These are phyloP conservation scores for Andrena trimmerana DNA, from an alignment of 2,888 invertebrate genomes.

Conservation along the genomic window DNA sequence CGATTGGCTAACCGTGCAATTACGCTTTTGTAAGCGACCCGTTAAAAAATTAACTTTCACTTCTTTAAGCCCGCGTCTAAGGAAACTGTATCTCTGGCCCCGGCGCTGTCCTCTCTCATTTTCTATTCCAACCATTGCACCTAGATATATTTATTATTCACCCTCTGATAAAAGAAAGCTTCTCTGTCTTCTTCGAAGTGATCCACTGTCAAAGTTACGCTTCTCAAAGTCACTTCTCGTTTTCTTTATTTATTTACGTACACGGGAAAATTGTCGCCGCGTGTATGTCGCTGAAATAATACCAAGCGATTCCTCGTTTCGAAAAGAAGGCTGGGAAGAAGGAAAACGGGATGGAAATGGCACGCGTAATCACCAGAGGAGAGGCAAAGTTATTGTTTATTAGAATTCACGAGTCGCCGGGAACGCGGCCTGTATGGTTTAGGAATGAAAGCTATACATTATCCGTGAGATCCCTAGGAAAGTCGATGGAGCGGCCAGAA, in stretches of 20 bases:
- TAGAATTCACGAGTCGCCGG: slow-evolving; percentile 37
- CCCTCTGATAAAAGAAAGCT: too few species aligned
- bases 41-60: slow-evolving; percentile 63
- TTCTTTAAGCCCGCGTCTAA: slow-evolving; percentile 22
- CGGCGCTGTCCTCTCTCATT: not conserved
- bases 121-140: not conserved
- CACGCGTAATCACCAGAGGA: slow-evolving; percentile 16
- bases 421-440: slow-evolving; percentile 49
- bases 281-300: too few species aligned
- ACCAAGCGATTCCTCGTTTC: too few species aligned
- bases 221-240: too few species aligned
- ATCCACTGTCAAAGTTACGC: too few species aligned
- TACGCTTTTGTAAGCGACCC: slow-evolving; percentile 64
- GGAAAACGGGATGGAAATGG: slow-evolving; percentile 7
- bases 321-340: not conserved
- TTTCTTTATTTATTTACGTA: too few species aligned
- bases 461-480: slow-evolving; percentile 60
- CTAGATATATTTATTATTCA: too few species aligned
- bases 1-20: slow-evolving; percentile 67
- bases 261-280: too few species aligned
- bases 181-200: too few species aligned
- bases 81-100: slow-evolving; percentile 46
- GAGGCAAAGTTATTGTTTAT: slow-evolving; percentile 43
- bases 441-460: slow-evolving; percentile 63
- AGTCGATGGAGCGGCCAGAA: slow-evolving; percentile 61